These are phyloP conservation scores for Tragelaphus strepsiceros DNA, from an alignment of 2,113 vertebrate genomes.

Conservation along the genomic window DNA sequence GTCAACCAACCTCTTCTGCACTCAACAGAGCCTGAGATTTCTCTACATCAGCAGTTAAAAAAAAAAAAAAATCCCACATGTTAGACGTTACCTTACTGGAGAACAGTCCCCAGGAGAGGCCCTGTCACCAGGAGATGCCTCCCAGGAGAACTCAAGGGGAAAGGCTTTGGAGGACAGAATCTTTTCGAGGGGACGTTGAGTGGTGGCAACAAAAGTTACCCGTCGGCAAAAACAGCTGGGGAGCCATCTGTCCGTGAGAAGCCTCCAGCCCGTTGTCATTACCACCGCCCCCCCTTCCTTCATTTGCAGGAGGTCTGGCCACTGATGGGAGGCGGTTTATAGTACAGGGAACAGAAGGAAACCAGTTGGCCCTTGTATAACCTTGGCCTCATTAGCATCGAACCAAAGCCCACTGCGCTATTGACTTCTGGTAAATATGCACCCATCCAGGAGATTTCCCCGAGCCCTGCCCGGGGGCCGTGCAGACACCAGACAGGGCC, in stretches of 20 bases:
- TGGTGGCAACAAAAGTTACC: conserved; percentile 60
- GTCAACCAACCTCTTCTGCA: not conserved
- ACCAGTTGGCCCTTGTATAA: conserved; percentile 71
- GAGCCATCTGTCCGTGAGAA: conserved; percentile 67
- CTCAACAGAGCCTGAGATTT: not conserved
- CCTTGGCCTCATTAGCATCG: conserved; percentile 76
- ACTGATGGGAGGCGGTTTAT: conserved; percentile 37
- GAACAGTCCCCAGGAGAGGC: not conserved
- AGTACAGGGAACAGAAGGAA: conserved; percentile 68
- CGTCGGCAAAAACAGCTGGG: conserved; percentile 69
- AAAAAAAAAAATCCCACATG: fast-evolving
- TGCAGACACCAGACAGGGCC: conserved; percentile 12
- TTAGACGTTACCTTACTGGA: not conserved
- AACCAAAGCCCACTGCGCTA: conserved; percentile 65
- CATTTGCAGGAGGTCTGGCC: conserved; percentile 48
- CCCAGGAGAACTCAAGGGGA: not conserved
- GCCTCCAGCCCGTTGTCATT: conserved; percentile 34
- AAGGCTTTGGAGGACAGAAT: conserved; percentile 44
- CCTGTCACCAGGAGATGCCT: not conserved
- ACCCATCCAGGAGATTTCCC: conserved; percentile 63
- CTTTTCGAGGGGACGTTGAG: conserved; percentile 22
- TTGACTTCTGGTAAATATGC: conserved; percentile 70
- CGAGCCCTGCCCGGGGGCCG: conserved; percentile 47
- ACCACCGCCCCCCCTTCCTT: not conserved
- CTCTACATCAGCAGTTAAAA: fast-evolving